phyloP scores from a whole-genome alignment of 1,140 invertebrate genomes.

The Formica exsecta region DNA sequence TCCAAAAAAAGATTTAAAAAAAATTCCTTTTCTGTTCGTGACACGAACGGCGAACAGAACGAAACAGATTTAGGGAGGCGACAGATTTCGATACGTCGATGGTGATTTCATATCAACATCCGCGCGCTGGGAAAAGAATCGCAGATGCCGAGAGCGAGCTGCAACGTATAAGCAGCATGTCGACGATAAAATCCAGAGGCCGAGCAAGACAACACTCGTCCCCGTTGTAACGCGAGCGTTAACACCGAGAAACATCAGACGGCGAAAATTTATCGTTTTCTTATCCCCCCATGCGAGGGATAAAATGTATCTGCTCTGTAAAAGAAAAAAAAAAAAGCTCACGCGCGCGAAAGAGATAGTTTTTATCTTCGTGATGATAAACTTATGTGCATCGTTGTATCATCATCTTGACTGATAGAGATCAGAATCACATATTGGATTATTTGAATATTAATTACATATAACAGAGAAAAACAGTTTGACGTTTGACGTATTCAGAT shows the following conservation, averaged over 20 bases:
- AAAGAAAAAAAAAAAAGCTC: slow-evolving; percentile 5
- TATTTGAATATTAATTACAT: no score
- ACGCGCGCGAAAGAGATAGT: not conserved
- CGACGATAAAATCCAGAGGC: slow-evolving; percentile 51
- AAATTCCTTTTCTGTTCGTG: not conserved
- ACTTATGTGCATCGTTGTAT: not conserved
- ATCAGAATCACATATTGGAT: not conserved
- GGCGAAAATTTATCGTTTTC: not conserved
- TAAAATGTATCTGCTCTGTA: not conserved
- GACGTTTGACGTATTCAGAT: not conserved
- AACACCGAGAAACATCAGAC: slow-evolving; percentile 22
- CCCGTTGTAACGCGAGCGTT: not conserved
- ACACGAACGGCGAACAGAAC: not conserved
- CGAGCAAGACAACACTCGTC: slow-evolving; percentile 3
- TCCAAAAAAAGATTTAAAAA: no score
- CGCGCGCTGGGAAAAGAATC: slow-evolving; percentile 32
- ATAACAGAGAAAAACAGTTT: not conserved
- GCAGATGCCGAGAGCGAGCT: slow-evolving; percentile 10
- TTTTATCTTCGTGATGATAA: not conserved
- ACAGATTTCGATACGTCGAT: slow-evolving; percentile 18
- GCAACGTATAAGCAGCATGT: not conserved
- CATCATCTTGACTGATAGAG: not conserved
- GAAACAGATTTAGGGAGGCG: not conserved
- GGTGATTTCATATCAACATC: slow-evolving; percentile 40
- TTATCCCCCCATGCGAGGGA: not conserved